Percentiles rank a stretch among this genome's conserved stretches.
Evolutionary conservation across 2,113 vertebrate genomes (phyloP).

Genomic region (Myxocyprinus asiaticus): DNA sequence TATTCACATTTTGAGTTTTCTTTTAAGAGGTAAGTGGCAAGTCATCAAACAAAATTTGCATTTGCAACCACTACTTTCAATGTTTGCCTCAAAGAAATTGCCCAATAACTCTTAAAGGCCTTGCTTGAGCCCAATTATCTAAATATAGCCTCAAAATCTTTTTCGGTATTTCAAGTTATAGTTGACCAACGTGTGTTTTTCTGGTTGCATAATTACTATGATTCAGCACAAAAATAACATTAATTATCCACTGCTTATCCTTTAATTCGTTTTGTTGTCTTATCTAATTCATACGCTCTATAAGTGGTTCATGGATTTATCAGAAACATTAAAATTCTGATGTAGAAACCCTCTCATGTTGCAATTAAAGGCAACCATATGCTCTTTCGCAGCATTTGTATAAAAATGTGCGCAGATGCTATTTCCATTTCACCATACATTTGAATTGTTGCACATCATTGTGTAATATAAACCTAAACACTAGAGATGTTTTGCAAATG

Average conservation of each 20-base stretch:
- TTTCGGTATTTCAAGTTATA: slow-evolving; percentile 26
- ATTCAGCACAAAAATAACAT: slow-evolving; percentile 38
- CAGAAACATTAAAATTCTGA: slow-evolving; percentile 6
- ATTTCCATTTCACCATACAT: not conserved
- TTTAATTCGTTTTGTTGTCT: slow-evolving; percentile 42
- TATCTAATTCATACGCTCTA: slow-evolving; percentile 19
- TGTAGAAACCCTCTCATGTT: not conserved
- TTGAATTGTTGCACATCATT: too few relatives aligned
- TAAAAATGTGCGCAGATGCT: not conserved
- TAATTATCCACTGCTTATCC: slow-evolving; percentile 21
- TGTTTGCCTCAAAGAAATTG: slow-evolving; percentile 32
- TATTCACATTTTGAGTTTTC: not conserved
- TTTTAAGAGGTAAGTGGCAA: too few relatives aligned
- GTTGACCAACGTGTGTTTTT: slow-evolving; percentile 45
- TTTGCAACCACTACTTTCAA: slow-evolving; percentile 28
- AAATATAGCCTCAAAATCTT: slow-evolving; percentile 40
- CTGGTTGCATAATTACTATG: slow-evolving; percentile 45
- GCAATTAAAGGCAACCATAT: not conserved
- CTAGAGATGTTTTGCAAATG: too few relatives aligned
- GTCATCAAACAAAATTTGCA: not conserved
- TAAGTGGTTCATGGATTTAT: slow-evolving; percentile 20
- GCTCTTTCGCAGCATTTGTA: not conserved
- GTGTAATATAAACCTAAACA: too few relatives aligned
- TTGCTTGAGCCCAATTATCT: slow-evolving; percentile 29
- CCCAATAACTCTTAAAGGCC: slow-evolving; percentile 21